These are phyloP conservation scores for Fragum sueziense DNA, from an alignment of 2,888 invertebrate species.

Conservation along the genomic window DNA sequence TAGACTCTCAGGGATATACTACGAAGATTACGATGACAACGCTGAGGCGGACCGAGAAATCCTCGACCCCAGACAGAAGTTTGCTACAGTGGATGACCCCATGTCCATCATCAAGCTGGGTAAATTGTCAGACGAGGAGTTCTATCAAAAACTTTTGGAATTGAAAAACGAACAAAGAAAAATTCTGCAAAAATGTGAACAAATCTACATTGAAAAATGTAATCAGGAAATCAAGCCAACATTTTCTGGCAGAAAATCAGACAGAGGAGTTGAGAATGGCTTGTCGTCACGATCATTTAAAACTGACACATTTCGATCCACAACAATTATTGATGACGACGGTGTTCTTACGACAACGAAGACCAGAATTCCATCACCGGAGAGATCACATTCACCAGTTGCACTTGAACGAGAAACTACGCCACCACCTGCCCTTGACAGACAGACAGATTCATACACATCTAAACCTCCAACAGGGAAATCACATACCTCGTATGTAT, in stretches of 20 bases:
- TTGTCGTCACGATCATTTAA: constrained; percentile 17
- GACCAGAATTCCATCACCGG: neutral
- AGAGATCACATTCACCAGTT: constrained; percentile 38
- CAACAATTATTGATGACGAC: constrained; percentile 51
- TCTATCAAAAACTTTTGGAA: constrained; percentile 76
- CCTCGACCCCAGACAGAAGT: constrained; percentile 50
- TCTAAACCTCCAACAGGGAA: constrained; percentile 61
- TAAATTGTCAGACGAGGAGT: constrained; percentile 76
- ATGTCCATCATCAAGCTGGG: constrained; percentile 61
- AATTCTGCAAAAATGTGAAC: constrained; percentile 77
- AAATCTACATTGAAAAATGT: constrained; percentile 76
- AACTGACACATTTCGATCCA: constrained; percentile 30
- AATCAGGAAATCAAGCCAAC: constrained; percentile 49
- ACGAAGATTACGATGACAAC: constrained; percentile 56
- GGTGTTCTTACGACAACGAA: constrained; percentile 41
- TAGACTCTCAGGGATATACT: constrained; percentile 57
- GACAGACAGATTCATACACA: neutral
- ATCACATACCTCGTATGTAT: constrained; percentile 40
- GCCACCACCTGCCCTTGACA: constrained; percentile 14
- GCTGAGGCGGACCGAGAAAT: constrained; percentile 39
- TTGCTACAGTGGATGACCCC: constrained; percentile 35
- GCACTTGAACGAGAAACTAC: constrained; percentile 16
- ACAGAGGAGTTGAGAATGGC: constrained; percentile 1
- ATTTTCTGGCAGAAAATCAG: constrained; percentile 37
- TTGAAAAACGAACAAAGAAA: constrained; percentile 80